phyloP scores from a whole-genome alignment of 2,113 vertebrate genomes.

The Dolichotis patagonum region DNA sequence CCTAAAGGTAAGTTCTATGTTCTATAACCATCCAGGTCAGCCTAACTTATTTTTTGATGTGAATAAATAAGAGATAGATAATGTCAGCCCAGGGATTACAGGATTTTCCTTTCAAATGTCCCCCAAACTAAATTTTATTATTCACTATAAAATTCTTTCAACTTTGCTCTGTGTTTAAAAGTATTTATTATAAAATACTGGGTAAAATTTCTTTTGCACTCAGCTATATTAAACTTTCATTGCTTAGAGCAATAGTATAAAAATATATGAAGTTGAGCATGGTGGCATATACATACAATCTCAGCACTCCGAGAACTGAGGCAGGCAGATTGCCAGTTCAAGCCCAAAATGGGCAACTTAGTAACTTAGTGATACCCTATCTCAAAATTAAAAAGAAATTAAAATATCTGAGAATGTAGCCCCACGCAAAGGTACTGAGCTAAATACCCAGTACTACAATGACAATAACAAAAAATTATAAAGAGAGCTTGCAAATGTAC shows the following conservation, averaged over 20 bases:
- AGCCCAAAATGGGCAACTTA: background rate
- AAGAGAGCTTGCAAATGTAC: background rate
- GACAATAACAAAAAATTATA: background rate
- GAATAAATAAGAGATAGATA: slow-evolving; percentile 54
- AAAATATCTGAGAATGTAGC: background rate
- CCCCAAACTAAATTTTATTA: slow-evolving; percentile 56
- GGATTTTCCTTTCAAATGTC: slow-evolving; percentile 51
- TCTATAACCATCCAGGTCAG: background rate
- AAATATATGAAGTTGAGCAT: background rate
- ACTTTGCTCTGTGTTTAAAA: slow-evolving; percentile 42
- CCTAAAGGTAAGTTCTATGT: slow-evolving; percentile 80
- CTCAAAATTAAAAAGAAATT: background rate
- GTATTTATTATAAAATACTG: slow-evolving; percentile 58
- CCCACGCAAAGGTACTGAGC: background rate
- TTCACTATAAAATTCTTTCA: slow-evolving; percentile 48
- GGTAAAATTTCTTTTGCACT: slow-evolving; percentile 3
- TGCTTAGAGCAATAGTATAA: background rate
- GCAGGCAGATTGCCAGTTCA: background rate
- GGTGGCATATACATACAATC: background rate
- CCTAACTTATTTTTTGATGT: slow-evolving; percentile 8
- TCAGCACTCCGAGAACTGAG: background rate
- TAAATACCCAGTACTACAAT: background rate
- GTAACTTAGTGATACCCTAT: background rate
- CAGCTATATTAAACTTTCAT: slow-evolving; percentile 23
- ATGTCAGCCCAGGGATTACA: background rate